Conservation (phyloP, 2,113 vertebrate genomes). For the Cygnus buccinator region DNA sequence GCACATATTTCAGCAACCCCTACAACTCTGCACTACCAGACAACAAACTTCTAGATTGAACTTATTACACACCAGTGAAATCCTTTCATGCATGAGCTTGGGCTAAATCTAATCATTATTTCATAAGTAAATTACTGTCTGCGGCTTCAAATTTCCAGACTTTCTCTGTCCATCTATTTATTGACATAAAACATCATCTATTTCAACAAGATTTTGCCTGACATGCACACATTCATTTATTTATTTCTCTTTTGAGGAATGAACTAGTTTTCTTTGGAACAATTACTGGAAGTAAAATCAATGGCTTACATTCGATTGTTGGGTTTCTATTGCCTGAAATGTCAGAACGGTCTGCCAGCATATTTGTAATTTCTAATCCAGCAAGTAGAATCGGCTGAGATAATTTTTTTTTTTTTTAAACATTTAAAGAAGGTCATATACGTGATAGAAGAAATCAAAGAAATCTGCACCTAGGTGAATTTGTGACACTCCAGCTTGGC, state of each 20-base stretch:
- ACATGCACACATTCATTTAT: background rate
- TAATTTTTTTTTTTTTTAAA: background rate
- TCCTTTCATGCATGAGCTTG: background rate
- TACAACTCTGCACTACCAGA: background rate
- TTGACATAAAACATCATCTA: background rate
- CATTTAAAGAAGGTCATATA: background rate
- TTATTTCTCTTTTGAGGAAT: background rate
- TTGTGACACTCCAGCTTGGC: background rate
- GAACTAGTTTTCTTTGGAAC: background rate
- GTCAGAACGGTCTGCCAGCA: background rate
- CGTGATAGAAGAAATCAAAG: background rate
- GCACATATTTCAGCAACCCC: background rate
- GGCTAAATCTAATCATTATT: slow-evolving; percentile 3
- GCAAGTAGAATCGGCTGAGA: background rate
- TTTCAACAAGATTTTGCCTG: background rate
- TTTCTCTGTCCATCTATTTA: background rate
- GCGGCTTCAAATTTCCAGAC: background rate
- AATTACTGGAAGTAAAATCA: slow-evolving; percentile 26
- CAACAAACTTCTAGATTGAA: background rate
- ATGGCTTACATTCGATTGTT: background rate
- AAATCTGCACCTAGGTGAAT: background rate
- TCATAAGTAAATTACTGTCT: background rate
- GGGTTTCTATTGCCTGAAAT: background rate
- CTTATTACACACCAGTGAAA: background rate
- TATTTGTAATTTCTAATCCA: background rate